Evolutionary conservation across 2,888 invertebrate genomes (phyloP).

Genomic region (Papilio gigon): DNA sequence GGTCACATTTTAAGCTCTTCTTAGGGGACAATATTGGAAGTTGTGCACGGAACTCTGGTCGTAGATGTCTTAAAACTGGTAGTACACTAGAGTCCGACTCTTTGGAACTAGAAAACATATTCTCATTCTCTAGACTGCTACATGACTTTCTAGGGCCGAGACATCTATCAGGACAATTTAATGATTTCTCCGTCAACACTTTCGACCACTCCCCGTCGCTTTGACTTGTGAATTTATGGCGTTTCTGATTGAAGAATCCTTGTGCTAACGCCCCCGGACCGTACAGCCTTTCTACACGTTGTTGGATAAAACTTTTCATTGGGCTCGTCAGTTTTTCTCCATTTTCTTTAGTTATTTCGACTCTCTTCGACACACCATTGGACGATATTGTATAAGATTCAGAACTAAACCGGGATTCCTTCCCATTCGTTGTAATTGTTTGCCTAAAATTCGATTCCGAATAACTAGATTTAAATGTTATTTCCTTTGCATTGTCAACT

Average conservation of each 20-base stretch:
- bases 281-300: conserved; percentile 93
- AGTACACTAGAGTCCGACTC: conserved; percentile 72
- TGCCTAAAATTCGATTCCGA: conserved; percentile 78
- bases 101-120: conserved; percentile 61
- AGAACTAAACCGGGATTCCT: conserved; percentile 63
- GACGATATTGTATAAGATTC: conserved; percentile 78
- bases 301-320: conserved; percentile 91
- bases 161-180: conserved; percentile 69
- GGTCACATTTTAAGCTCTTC: conserved; percentile 66
- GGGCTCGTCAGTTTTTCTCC: conserved; percentile 77
- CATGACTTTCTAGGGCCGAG: conserved; percentile 59
- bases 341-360: conserved; percentile 78
- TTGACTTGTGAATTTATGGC: conserved; percentile 74
- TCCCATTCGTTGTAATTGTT: conserved; percentile 66
- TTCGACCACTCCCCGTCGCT: conserved; percentile 71
- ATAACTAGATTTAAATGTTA: conserved; percentile 76
- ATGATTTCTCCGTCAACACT: conserved; percentile 70
- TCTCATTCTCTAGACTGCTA: conserved; percentile 57
- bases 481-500: conserved; percentile 71
- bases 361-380: conserved; percentile 73
- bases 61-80: conserved; percentile 91
- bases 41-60: conserved; percentile 93
- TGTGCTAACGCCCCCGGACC: conserved; percentile 94
- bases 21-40: conserved; percentile 87
- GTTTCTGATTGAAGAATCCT: conserved; percentile 88